These are phyloP conservation scores for Flexamia atlantica DNA, from an alignment of 2,888 invertebrate species.

Conservation along the genomic window DNA sequence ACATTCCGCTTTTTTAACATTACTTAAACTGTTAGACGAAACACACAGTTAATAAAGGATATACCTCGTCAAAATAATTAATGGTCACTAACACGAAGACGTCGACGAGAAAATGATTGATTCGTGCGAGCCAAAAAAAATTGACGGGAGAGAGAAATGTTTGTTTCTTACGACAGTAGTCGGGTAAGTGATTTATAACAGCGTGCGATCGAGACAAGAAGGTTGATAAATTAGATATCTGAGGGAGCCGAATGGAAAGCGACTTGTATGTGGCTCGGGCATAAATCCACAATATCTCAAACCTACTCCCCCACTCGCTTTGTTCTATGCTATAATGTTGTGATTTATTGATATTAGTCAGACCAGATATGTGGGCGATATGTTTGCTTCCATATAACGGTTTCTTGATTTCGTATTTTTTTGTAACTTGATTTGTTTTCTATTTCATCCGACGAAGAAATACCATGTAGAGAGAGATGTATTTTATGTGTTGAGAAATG, in stretches of 20 bases:
- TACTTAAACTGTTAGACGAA: no score
- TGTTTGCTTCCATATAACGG: no score
- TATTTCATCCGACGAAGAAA: no score
- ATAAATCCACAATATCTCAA: slow-evolving; percentile 17
- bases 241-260: slow-evolving; percentile 19
- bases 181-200: slow-evolving; percentile 11
- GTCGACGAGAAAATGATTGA: not conserved
- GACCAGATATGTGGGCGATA: no score
- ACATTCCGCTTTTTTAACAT: no score
- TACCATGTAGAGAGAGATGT: no score
- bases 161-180: slow-evolving; percentile 23
- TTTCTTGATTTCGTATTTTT: no score
- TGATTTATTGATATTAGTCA: not conserved
- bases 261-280: slow-evolving; percentile 20
- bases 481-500: no score
- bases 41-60: no score
- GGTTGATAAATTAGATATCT: slow-evolving; percentile 28
- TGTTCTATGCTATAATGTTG: slow-evolving; percentile 2
- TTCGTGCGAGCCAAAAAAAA: slow-evolving; percentile 13
- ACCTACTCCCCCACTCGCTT: not conserved
- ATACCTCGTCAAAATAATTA: not conserved
- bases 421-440: no score
- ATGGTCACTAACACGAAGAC: not conserved
- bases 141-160: slow-evolving; percentile 13
- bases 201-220: slow-evolving; percentile 20